Evolutionary conservation across 2,113 vertebrate species (phyloP).

Genomic region (Leptocoma aspasia): DNA sequence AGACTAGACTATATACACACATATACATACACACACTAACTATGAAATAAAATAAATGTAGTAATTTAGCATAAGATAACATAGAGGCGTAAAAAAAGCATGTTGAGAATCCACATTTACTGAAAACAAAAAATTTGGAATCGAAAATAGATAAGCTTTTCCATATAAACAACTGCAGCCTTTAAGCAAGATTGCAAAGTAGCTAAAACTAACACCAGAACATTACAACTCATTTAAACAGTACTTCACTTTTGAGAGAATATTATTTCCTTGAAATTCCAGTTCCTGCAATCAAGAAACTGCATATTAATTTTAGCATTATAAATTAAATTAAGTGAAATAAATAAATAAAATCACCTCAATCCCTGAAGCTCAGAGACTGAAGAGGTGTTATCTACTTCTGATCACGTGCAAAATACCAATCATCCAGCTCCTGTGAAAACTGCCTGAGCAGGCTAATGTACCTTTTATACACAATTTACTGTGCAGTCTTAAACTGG

Average conservation of each 20-base stretch:
- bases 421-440: fast-evolving
- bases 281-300: background rate
- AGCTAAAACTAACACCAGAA: background rate
- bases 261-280: background rate
- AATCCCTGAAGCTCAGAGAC: background rate
- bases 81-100: background rate
- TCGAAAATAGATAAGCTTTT: background rate
- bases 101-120: fast-evolving
- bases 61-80: background rate
- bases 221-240: background rate
- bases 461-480: background rate
- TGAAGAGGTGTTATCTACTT: background rate
- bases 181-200: background rate
- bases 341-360: background rate
- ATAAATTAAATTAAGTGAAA: background rate
- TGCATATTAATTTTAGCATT: background rate
- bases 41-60: background rate
- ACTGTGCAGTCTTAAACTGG: background rate
- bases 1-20: background rate
- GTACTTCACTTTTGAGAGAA: background rate
- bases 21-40: fast-evolving
- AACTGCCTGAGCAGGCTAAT: background rate
- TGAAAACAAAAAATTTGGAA: background rate
- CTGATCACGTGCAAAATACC: background rate
- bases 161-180: background rate